phyloP scores from a whole-genome alignment of 2,113 vertebrate genomes.

The Gallinago media region DNA sequence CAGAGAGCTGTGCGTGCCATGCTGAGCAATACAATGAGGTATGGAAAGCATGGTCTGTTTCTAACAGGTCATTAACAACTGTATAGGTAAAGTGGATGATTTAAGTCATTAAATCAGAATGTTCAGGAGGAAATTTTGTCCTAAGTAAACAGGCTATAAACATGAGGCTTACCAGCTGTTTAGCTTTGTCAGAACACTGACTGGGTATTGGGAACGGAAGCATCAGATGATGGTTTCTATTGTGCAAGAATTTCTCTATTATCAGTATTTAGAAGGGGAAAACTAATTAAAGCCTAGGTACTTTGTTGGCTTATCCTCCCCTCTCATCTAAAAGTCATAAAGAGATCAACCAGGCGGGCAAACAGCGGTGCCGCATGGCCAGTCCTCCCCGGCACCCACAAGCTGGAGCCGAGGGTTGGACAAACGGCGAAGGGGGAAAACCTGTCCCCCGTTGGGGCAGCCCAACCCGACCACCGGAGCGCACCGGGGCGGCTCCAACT shows the following conservation, averaged over 20 bases:
- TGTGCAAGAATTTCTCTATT: neutral
- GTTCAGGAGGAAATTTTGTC: neutral
- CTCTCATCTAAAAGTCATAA: neutral
- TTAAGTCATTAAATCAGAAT: neutral
- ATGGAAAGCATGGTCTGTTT: neutral
- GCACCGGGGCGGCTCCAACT: neutral
- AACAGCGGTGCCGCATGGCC: rapidly evolving
- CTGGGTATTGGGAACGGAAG: neutral
- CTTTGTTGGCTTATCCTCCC: neutral
- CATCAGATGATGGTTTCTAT: neutral
- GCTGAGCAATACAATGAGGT: neutral
- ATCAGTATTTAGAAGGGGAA: neutral
- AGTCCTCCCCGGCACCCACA: rapidly evolving
- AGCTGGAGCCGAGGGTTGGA: neutral
- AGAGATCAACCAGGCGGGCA: rapidly evolving
- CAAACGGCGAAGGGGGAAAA: too few relatives aligned
- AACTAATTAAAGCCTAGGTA: neutral
- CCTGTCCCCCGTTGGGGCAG: neutral
- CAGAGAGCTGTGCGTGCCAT: rapidly evolving
- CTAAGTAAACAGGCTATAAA: neutral
- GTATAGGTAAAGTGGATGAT: rapidly evolving
- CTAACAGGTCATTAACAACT: neutral
- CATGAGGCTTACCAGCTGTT: neutral
- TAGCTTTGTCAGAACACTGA: neutral
- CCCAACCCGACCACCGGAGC: neutral